Evolutionary conservation across 1,140 invertebrate genomes (phyloP).

Genomic region (Dendrolimus kikuchii): DNA sequence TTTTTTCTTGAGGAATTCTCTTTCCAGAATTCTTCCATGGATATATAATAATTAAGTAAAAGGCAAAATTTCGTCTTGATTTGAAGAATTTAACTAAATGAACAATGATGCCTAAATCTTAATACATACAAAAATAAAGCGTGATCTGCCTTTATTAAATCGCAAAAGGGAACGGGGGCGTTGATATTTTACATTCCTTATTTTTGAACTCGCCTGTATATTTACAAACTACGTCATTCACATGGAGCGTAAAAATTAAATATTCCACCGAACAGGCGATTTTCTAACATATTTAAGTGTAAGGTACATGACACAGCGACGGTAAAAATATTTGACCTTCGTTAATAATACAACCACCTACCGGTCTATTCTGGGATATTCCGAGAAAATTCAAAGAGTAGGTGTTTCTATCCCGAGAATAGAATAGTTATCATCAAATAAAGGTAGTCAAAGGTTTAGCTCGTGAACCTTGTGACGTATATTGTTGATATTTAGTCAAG

Average conservation of each 20-base stretch:
- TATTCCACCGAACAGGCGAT: constrained; percentile 24
- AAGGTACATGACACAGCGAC: constrained; percentile 14
- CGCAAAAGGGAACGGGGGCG: constrained; percentile 19
- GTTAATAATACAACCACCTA: constrained; percentile 15
- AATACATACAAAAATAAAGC: no score
- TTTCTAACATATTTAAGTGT: constrained; percentile 24
- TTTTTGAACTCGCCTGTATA: constrained; percentile 24
- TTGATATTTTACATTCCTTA: constrained; percentile 23
- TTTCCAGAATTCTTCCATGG: no score
- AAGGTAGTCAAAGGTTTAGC: no score
- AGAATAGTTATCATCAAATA: no score
- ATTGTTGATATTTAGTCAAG: no score
- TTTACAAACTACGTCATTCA: constrained; percentile 28
- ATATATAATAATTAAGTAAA: no score
- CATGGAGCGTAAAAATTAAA: constrained; percentile 30
- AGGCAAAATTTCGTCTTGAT: no score
- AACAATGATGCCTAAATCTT: no score
- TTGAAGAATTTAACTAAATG: no score
- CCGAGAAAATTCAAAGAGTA: constrained; percentile 1
- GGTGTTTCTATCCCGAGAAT: no score
- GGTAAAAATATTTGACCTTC: constrained; percentile 25
- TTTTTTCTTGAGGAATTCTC: no score
- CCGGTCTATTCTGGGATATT: constrained; percentile 19
- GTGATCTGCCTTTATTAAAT: not conserved
- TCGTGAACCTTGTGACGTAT: no score